phyloP scores from a whole-genome alignment of 2,888 invertebrate species.

The Drosophila recens region DNA sequence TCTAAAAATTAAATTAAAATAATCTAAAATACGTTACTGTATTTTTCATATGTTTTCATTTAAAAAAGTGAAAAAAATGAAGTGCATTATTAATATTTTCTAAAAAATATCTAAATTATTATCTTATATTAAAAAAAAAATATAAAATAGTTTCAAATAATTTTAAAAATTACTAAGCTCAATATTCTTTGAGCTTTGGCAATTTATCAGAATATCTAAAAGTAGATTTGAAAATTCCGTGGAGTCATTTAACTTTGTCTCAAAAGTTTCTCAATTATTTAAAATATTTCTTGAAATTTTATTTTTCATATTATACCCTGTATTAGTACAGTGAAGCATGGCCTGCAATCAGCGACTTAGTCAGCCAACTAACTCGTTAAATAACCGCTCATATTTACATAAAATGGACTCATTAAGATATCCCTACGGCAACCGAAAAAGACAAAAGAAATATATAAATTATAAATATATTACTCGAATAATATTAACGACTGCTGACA shows the following conservation, averaged over 20 bases:
- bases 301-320: background rate
- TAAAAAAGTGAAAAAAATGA: too few species aligned
- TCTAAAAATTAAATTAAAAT: too few species aligned
- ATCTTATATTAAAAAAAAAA: too few species aligned
- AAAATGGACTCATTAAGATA: constrained; percentile 37
- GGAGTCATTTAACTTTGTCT: too few species aligned
- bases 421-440: constrained; percentile 4
- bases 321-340: background rate
- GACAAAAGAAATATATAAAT: constrained; percentile 29
- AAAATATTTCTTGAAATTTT: background rate
- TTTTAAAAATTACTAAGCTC: too few species aligned
- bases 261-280: background rate
- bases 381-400: constrained; percentile 42
- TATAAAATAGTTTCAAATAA: too few species aligned
- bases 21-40: too few species aligned
- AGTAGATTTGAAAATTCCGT: background rate
- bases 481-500: constrained; percentile 59
- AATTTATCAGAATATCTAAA: too few species aligned
- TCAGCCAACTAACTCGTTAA: constrained; percentile 42
- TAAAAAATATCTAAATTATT: too few species aligned
- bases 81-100: too few species aligned
- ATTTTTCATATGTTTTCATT: too few species aligned
- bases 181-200: too few species aligned
- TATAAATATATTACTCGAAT: constrained; percentile 44
- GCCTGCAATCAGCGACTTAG: constrained; percentile 28